Conservation (phyloP, 2,797 vertebrate species). For the Enteromius unitaeniatus region DNA sequence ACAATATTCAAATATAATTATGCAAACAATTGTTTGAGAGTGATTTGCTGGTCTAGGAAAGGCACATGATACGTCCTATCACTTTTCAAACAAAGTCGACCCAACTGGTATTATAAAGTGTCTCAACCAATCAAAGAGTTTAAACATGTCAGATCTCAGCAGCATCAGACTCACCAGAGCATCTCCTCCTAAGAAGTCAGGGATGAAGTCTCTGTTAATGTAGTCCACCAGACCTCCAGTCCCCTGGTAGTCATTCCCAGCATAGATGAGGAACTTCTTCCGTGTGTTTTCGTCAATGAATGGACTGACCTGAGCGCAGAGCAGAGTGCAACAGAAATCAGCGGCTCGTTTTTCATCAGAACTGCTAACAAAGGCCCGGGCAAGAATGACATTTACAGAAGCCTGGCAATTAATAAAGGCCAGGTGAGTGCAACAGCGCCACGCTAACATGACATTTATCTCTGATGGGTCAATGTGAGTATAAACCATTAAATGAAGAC, state of each 20-base stretch:
- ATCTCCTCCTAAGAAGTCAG: conserved; percentile 92
- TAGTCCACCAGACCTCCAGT: conserved; percentile 92
- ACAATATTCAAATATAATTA: background rate
- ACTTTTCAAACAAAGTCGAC: background rate
- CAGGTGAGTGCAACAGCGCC: conserved; percentile 4
- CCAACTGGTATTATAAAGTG: background rate
- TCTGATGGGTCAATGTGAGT: conserved; percentile 9
- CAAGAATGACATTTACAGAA: conserved; percentile 49
- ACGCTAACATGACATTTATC: conserved; percentile 38
- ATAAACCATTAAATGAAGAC: background rate
- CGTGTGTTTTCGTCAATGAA: conserved; percentile 97
- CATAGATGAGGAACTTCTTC: conserved; percentile 94
- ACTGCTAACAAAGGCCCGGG: background rate
- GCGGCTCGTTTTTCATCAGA: conserved; percentile 12
- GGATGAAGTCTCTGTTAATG: conserved; percentile 90
- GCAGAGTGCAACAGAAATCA: conserved; percentile 3
- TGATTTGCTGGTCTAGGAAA: background rate
- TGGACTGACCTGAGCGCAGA: conserved; percentile 86
- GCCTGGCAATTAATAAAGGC: conserved; percentile 20
- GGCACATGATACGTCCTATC: background rate
- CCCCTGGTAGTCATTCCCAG: conserved; percentile 94
- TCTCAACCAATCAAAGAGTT: background rate
- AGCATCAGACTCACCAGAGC: conserved; percentile 82
- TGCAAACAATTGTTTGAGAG: background rate
- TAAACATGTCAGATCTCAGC: background rate